A percentile compares a stretch with the other conserved stretches of the same genome.
phyloP scores from a whole-genome alignment of 2,113 vertebrate genomes.

The Lonchura striata region DNA sequence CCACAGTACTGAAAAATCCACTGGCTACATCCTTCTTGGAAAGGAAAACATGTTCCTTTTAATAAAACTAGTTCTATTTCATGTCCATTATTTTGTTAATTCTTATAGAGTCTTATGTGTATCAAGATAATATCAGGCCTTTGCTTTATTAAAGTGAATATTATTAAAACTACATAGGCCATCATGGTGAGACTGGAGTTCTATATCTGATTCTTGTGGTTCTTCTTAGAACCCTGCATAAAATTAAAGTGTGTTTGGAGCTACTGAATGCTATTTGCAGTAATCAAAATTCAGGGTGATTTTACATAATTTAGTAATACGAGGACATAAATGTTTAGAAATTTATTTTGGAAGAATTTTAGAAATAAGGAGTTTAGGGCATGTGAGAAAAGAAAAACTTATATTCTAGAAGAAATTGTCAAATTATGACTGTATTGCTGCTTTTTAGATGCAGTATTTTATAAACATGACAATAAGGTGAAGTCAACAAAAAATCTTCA shows the following conservation, averaged over 20 bases:
- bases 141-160: not conserved
- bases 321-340: not conserved
- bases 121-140: not conserved
- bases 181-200: not conserved
- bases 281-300: not conserved
- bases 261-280: not conserved
- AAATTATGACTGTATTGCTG: rapidly evolving
- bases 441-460: not conserved
- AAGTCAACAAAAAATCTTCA: not conserved
- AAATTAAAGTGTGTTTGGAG: not conserved
- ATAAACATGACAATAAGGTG: not conserved
- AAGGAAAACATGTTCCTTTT: not conserved
- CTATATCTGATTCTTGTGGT: not conserved
- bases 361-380: not conserved
- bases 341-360: not conserved
- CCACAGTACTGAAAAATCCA: not conserved
- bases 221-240: not conserved
- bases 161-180: not conserved
- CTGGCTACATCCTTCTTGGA: not conserved
- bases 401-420: not conserved
- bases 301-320: not conserved
- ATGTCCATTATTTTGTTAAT: not conserved
- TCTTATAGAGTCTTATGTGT: not conserved
- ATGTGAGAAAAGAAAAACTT: not conserved
- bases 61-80: not conserved